Conservation (phyloP, 2,113 vertebrate species). For the Psettodes erumei region DNA sequence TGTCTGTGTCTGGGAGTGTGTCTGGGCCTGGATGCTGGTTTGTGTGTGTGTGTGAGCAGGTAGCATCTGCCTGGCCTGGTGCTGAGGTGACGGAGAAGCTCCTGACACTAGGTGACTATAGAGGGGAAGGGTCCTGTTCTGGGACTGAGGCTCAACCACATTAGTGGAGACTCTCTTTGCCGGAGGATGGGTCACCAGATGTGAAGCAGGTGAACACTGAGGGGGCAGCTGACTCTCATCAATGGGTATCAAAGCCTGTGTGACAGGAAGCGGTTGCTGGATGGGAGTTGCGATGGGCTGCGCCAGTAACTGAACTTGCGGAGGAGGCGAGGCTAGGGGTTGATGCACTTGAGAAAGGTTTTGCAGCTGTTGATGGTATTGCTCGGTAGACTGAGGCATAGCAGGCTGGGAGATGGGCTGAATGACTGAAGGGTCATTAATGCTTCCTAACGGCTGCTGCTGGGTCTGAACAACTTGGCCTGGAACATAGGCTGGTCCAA, state of each 20-base stretch:
- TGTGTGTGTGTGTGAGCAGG: conserved; percentile 69
- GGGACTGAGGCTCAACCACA: conserved; percentile 59
- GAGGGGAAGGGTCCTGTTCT: conserved; percentile 52
- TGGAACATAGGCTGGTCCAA: conserved; percentile 53
- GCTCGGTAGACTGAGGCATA: conserved; percentile 58
- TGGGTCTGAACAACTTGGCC: conserved; percentile 64
- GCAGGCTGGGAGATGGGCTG: conserved; percentile 61
- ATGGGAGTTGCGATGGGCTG: conserved; percentile 56
- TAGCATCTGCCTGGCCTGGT: conserved; percentile 61
- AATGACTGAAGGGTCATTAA: conserved; percentile 54
- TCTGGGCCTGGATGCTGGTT: conserved; percentile 66
- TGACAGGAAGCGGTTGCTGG: conserved; percentile 50
- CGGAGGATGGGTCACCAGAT: conserved; percentile 53
- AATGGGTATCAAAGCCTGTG: conserved; percentile 52
- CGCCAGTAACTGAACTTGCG: conserved; percentile 57
- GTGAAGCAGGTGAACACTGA: conserved; percentile 58
- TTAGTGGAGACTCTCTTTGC: conserved; percentile 51
- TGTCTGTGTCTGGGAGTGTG: conserved; percentile 68
- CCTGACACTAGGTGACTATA: conserved; percentile 70
- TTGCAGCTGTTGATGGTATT: conserved; percentile 74
- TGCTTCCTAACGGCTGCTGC: conserved; percentile 54
- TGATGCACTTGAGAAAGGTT: conserved; percentile 67
- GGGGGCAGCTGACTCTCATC: conserved; percentile 62
- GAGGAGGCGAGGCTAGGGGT: conserved; percentile 35
- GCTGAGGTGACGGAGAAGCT: conserved; percentile 67